phyloP scores from a whole-genome alignment of 2,797 vertebrate genomes.

The Anabacerthia variegaticeps region DNA sequence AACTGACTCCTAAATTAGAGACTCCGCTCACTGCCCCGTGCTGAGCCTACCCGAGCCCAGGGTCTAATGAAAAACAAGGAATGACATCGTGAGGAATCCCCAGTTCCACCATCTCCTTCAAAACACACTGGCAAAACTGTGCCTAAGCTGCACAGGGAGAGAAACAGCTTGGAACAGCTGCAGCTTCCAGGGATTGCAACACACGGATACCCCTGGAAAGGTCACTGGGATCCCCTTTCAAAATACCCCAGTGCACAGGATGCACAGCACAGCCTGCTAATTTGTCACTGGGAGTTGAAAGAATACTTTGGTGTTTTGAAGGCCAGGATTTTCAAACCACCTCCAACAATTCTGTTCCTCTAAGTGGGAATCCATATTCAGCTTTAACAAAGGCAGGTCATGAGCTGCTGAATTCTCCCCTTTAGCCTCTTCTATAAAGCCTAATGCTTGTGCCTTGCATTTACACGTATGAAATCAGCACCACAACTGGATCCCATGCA shows the following conservation, averaged over 20 bases:
- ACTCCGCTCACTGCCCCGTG: background rate
- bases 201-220: slow-evolving; percentile 63
- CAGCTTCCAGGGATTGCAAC: slow-evolving; percentile 59
- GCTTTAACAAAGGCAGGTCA: accelerated
- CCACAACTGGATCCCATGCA: background rate
- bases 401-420: background rate
- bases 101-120: slow-evolving; percentile 5
- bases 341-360: background rate
- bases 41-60: background rate
- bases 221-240: slow-evolving; percentile 75
- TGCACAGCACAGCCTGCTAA: slow-evolving; percentile 52
- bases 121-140: background rate
- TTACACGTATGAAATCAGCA: accelerated
- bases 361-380: accelerated
- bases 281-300: slow-evolving; percentile 26
- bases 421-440: background rate
- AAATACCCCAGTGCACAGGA: slow-evolving; percentile 46
- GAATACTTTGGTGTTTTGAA: background rate
- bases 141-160: background rate
- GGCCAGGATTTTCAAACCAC: background rate
- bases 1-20: background rate
- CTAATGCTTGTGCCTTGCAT: background rate
- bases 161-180: slow-evolving; percentile 71
- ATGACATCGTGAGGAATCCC: background rate
- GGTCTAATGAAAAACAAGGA: background rate